Evolutionary conservation across 2,888 invertebrate genomes (phyloP).

Genomic region (Arctia plantaginis): DNA sequence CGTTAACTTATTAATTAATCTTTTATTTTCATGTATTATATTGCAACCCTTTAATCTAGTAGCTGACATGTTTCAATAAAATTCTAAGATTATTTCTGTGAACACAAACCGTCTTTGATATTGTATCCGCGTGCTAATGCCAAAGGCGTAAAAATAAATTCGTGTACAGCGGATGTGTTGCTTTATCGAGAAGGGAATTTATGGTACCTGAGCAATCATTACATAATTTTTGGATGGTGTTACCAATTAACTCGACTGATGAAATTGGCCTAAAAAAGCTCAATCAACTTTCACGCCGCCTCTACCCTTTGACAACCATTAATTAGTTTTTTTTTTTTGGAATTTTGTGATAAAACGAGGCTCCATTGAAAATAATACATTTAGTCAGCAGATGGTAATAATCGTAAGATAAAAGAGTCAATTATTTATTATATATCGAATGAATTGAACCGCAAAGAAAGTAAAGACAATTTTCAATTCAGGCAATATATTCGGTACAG

Average conservation of each 20-base stretch:
- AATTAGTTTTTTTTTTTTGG: slow-evolving; percentile 72
- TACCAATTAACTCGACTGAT: slow-evolving; percentile 56
- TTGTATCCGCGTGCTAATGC: slow-evolving; percentile 43
- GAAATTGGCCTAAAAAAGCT: slow-evolving; percentile 61
- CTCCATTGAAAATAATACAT: background rate
- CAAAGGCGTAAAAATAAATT: slow-evolving; percentile 65
- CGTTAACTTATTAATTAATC: slow-evolving; percentile 72
- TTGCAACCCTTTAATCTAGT: slow-evolving; percentile 8
- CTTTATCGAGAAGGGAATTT: slow-evolving; percentile 26
- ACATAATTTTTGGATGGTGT: slow-evolving; percentile 37
- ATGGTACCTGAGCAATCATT: slow-evolving; percentile 25
- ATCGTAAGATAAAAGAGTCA: background rate
- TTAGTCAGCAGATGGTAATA: slow-evolving; percentile 1
- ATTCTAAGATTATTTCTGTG: slow-evolving; percentile 45
- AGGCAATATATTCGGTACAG: background rate
- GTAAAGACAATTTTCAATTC: background rate
- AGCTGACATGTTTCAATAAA: slow-evolving; percentile 26
- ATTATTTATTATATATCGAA: background rate
- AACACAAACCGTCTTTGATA: slow-evolving; percentile 60
- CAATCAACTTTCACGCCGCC: slow-evolving; percentile 65
- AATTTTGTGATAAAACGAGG: slow-evolving; percentile 39
- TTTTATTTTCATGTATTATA: slow-evolving; percentile 50
- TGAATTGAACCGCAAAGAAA: background rate
- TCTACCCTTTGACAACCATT: slow-evolving; percentile 70
- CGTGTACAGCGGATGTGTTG: slow-evolving; percentile 32